Base-by-base conservation (phyloP, 1,140 invertebrate species). In the Antheraea mylitta region DNA sequence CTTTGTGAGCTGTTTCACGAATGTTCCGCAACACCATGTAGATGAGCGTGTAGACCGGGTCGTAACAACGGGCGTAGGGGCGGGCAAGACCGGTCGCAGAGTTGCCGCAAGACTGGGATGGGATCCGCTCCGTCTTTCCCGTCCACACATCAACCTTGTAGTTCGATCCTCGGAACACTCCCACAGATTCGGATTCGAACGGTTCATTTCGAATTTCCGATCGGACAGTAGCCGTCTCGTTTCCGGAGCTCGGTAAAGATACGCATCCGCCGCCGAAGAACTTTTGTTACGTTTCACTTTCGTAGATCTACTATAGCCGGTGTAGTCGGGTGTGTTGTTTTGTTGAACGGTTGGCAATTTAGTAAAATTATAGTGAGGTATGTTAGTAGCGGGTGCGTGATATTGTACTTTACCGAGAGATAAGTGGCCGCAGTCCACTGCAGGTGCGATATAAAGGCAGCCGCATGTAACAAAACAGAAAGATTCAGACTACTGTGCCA, bases 381-480 rank as follows among this genome's bases (percentile, higher is more conserved):
- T 86, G 92, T 93, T 92, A 94, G 92, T 90, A 89, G 86, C 88
- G 91, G 92, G 92, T 90, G 93, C 93, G 92, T 94, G 94, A 93
- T 94, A 93, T 92, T 93, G 94, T 94, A 94, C 94, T 90, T 94
- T 94, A 94, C 94, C 94, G 85, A 94, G 90, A 87, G 93, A 93
- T 80, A 94, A 92, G 83, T 89, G 92, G 84, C 89, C 92, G 88
- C 93, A 93, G 84, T 94, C 94, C 93, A 93, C 94, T 94, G 93
- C 91, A 89, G 87, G 88, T 86, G 91, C 87, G 90, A 92, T 91
- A 91, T 89, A 91, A 89, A 90, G 87, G 84, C 89, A 86, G 91
- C 90, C 91, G 91, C 92, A 93, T 93, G 92, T 88, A 93, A 93
- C 91, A 93, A 93, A 92, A 92, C 87, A 91, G 80, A 92, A 90